phyloP scores from a whole-genome alignment of 2,888 invertebrate genomes.

The Spodoptera picta region DNA sequence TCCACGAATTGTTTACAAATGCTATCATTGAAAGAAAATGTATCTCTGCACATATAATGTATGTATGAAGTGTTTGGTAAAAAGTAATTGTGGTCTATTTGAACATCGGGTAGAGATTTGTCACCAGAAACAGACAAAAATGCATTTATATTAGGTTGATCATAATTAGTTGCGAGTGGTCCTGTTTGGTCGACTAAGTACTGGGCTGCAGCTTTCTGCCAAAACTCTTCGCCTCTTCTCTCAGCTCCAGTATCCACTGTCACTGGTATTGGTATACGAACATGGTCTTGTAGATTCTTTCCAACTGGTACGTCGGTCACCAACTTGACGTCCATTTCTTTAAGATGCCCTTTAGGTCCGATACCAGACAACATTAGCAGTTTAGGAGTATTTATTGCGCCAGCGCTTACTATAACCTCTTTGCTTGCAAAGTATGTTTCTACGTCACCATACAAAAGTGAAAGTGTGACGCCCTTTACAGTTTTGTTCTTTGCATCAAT shows the following conservation, averaged over 20 bases:
- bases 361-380: conserved; percentile 80
- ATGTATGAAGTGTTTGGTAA: conserved; percentile 77
- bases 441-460: conserved; percentile 63
- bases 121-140: conserved; percentile 75
- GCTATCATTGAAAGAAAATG: conserved; percentile 71
- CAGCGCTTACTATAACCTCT: conserved; percentile 80
- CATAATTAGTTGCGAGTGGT: conserved; percentile 79
- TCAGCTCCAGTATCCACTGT: conserved; percentile 74
- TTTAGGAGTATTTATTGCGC: conserved; percentile 77
- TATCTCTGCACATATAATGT: conserved; percentile 70
- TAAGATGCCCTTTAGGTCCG: conserved; percentile 73
- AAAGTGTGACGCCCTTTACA: conserved; percentile 72
- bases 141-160: conserved; percentile 82
- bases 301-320: conserved; percentile 77
- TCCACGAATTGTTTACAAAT: conserved; percentile 77
- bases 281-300: conserved; percentile 85
- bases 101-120: conserved; percentile 77
- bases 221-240: conserved; percentile 69
- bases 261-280: conserved; percentile 80
- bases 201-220: conserved; percentile 76
- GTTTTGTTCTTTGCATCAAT: conserved; percentile 65
- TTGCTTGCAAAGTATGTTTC: conserved; percentile 70
- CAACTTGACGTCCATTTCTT: conserved; percentile 69
- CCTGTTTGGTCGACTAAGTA: conserved; percentile 80
- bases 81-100: conserved; percentile 84